Base-by-base conservation (phyloP, 2,888 invertebrate species). In the Pharmacophagus antenor region DNA sequence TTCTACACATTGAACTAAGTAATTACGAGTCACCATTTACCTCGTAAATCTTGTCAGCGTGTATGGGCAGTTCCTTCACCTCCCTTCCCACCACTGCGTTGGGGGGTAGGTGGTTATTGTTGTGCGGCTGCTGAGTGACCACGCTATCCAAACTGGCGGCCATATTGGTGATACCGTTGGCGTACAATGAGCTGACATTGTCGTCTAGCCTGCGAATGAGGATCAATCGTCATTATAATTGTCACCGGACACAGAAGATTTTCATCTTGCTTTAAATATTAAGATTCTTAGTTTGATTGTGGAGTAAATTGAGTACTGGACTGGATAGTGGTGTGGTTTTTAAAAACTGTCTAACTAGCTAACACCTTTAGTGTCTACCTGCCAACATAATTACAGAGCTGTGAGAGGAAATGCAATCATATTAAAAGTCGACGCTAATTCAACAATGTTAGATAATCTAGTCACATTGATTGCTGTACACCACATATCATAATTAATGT, bases 31-130 rank as follows among this genome's bases (percentile, higher is more conserved):
- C 1, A 17, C n/a, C 44, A 23, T 63, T 64, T 66, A 91, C 91
- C 84, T 91, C 89, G 53, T 90, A 90, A 1, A 91, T 72, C 46
- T 90, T 88, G 56, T 89, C 89, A 65, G 90, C 90, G 50, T 91
- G 85, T 20, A 91, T 60, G 0, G 91, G 91, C 53, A 91, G 57
- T 54, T 91, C 91, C 25, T 80, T 84, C 50, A 84, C 50, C 63
- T 85, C 84, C n/a, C 90, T 65, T 0, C 79, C 80, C 0, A 62
- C 56, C 63, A 80, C 73, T 15, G 75, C 75, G n/a, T 75, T 66
- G 0, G 76, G 76, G 0, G 85, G 83, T 0, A 86, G 70, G 47
- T 88, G 87, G 72, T 91, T 90, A 70, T 91, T 90, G 71, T 91
- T 91, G 44, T 80, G 67, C 0, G 91, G 91, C 63, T 91, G 91